Evolutionary conservation across 23 tunicate species (phyloP), one percentile per base, ranked within the genome.

Genomic region (Trididemnum miniatum): DNA sequence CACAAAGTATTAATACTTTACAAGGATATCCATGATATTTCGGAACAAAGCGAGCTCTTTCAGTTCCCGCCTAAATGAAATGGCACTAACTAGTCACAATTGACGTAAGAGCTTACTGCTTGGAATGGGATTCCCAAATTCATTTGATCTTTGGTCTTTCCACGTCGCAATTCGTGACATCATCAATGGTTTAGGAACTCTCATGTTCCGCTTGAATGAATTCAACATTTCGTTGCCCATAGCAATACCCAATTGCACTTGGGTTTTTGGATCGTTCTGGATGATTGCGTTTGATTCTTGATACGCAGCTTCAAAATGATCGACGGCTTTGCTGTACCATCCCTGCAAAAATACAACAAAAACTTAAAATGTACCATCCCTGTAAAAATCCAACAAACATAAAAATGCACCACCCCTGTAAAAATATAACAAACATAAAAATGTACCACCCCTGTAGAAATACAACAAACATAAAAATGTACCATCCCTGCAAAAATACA

Each of bases 181-280:
- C 96, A 90, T 85, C 35, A 66, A 31, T 34, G 83, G 78, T 62
- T 64, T 35, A 20, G 85, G 54, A n/a, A 80, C 60, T 57, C 80
- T 89, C 89, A 85, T 90, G 67, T 90, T 90, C 2, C 65, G 81
- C 78, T 88, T 71, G 74, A 90, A 90, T 9, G 82, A 51, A 54
- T 85, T 78, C 44, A 90, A 65, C 77, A 90, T 39, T 44, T 59
- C 51, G 85, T 90, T 90, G 62, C 96, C 96, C 71, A 34, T 79
- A 62, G 96, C 96, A 28, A 90, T 65, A 24, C 96, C 96, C 7
- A 90, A 80, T 29, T 83, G 89, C 18, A 85, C 83, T 15, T 60
- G 71, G 51, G 89, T 82, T 80, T 71, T 81, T 38, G 71, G 69
- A 31, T 35, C 71, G 36, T 59, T 54, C 20, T 74, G 69, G 30